Evolutionary conservation across 1,140 invertebrate species (phyloP), one percentile per base, ranked within the genome.

Genomic region (Drosophila miranda): DNA sequence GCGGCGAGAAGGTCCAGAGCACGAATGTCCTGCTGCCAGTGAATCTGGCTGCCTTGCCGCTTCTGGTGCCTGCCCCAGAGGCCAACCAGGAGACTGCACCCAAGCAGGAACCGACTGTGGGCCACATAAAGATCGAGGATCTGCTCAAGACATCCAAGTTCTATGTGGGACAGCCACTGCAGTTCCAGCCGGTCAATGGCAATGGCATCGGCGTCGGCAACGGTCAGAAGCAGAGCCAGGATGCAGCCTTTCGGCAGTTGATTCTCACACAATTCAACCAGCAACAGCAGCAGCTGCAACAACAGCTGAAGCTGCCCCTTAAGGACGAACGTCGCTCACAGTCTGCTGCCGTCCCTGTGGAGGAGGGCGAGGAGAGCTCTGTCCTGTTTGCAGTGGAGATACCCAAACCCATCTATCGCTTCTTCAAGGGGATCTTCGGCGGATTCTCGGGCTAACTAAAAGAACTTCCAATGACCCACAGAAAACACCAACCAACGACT

Each of bases 301-400:
- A 63, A 28, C 14, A 63, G 5, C 34, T 38, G 23, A 55, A 73
- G 45, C 51, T 51, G 42, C 55, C 70, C 11, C 38, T 74, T 1
- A 45, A 41, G 0, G 19, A 52, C 11, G 53, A 73, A 13, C 56
- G 63, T 34, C 66, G 81, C 3, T 80, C 81, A 1, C 45, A 73
- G 11, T 62, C 76, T 0, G 8, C 54, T 3, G 23, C n/a, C 38
- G 43, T 30, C 28, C 54, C 7, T 11, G 16, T 51, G 7, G 55
- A 43, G 6, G 38, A n/a, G 7, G 46, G 44, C n/a, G 76, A 86
- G 26, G 81, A 86, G 16, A 76, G 60, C 26, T 49, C 77, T 7
- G 81, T 84, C 1, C 55, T 84, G 6, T 84, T 84, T 11, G 81
- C 81, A 45, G 81, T 84, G 23, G 81, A 84, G 55, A 84, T 84